Evolutionary conservation across 1,140 invertebrate genomes (phyloP).

Genomic region (Trachymyrmex septentrionalis): DNA sequence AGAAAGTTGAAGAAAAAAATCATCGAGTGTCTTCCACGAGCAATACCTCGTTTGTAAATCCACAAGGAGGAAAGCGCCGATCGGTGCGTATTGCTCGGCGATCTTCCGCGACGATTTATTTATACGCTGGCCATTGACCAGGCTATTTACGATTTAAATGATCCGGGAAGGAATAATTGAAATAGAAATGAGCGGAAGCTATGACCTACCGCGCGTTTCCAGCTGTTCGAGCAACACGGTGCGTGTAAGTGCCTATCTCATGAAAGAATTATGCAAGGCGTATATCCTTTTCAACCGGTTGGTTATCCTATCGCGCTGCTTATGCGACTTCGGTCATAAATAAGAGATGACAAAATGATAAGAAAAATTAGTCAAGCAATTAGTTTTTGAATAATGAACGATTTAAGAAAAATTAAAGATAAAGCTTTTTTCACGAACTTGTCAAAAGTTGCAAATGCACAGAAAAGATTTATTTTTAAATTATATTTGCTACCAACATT

Average conservation of each 20-base stretch:
- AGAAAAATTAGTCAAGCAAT: not conserved
- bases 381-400: not conserved
- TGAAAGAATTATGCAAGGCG: not conserved
- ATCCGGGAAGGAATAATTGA: slow-evolving; percentile 47
- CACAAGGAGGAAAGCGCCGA: slow-evolving; percentile 39
- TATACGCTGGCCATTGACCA: slow-evolving; percentile 18
- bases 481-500: no score
- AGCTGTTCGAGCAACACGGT: slow-evolving; percentile 8
- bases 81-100: not conserved
- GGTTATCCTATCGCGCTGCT: not conserved
- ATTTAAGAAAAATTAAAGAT: not conserved
- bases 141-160: slow-evolving; percentile 65
- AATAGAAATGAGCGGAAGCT: slow-evolving; percentile 49
- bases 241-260: not conserved
- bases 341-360: not conserved
- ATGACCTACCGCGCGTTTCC: slow-evolving; percentile 10
- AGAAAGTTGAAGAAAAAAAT: slow-evolving; percentile 76
- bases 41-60: slow-evolving; percentile 40
- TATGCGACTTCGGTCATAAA: not conserved
- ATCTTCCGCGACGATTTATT: slow-evolving; percentile 61
- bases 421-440: not conserved
- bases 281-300: not conserved
- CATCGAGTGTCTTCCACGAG: slow-evolving; percentile 44
- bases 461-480: not conserved
- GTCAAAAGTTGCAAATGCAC: not conserved